Evolutionary conservation across 2,113 vertebrate genomes (phyloP), one percentile per base, ranked within the genome.

Genomic region (Odobenus rosmarus): DNA sequence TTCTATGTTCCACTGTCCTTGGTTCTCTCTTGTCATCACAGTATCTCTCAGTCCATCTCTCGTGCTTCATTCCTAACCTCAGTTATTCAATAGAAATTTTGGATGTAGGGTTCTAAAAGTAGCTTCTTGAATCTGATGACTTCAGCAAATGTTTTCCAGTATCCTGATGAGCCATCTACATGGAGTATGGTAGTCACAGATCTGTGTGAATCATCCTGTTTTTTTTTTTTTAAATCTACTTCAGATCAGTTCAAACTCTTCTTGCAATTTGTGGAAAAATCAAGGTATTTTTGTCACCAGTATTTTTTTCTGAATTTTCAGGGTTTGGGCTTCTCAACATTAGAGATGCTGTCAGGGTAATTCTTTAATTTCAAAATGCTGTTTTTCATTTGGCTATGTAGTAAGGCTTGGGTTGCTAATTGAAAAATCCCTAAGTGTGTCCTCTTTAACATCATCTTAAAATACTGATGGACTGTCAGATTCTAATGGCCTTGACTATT

Each of bases 321-420:
- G 26, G 13, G 7, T 81, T 59, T 93, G 57, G 39, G 46, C 15
- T 81, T 39, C 16, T 71, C 15, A 16, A 19, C 93, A 61, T 74
- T 94, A 33, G 67, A 69, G 67, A 91, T 89, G 31, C 21, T 95
- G 15, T 49, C 93, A 95, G n/a, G 33, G 96, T 98, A 92, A 94
- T 90, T 94, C 5, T 84, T 98, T 19, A 93, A 18, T 92, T 96
- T 98, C 36, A 96, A 95, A 96, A 92, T 93, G 31, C 49, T 1
- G 0, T 57, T 95, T 76, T 84, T 95, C 36, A 71, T 95, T 93
- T 79, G n/a, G 55, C 12, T 79, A n/a, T 83, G 1, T 71, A 76
- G 88, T 28, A 94, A 79, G 81, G 31, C 42, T 42, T 83, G 51
- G 39, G 46, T 79, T 95, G 36, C 72, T 93, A 93, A 93, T 61